phyloP scores from a whole-genome alignment of 2,888 invertebrate species.

The Ochlodes sylvanus region DNA sequence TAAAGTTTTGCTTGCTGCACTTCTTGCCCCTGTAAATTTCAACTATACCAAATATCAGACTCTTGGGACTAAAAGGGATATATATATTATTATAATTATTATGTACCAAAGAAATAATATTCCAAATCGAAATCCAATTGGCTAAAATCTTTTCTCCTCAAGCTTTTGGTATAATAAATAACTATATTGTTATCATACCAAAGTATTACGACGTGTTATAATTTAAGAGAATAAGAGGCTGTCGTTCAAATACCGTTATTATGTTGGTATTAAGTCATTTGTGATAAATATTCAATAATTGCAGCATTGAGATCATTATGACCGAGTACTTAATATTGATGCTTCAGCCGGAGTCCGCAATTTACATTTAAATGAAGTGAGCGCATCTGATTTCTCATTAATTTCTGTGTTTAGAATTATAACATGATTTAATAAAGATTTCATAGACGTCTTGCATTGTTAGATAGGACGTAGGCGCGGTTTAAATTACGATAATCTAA shows the following conservation, averaged over 20 bases:
- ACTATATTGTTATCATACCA: no score
- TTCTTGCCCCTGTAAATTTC: no score
- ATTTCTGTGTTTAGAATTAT: slow-evolving; percentile 20
- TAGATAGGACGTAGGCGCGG: background rate
- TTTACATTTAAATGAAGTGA: slow-evolving; percentile 30
- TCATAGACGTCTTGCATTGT: background rate
- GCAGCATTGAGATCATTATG: slow-evolving; percentile 17
- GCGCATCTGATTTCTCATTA: slow-evolving; percentile 16
- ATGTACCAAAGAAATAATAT: no score
- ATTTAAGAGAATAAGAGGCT: background rate
- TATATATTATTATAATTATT: no score
- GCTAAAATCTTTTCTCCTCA: no score
- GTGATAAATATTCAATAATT: slow-evolving; percentile 14
- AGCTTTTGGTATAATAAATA: no score
- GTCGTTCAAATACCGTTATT: background rate
- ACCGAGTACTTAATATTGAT: slow-evolving; percentile 11
- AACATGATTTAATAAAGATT: background rate
- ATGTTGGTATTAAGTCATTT: slow-evolving; percentile 5
- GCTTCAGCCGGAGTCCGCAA: slow-evolving; percentile 7
- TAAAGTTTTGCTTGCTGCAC: no score
- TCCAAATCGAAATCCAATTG: no score
- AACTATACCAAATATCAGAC: no score
- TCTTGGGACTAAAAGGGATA: no score
- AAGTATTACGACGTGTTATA: no score
- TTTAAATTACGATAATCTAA: no score